Evolutionary conservation across 2,113 vertebrate genomes (phyloP).

Genomic region (Antechinus stuartii): DNA sequence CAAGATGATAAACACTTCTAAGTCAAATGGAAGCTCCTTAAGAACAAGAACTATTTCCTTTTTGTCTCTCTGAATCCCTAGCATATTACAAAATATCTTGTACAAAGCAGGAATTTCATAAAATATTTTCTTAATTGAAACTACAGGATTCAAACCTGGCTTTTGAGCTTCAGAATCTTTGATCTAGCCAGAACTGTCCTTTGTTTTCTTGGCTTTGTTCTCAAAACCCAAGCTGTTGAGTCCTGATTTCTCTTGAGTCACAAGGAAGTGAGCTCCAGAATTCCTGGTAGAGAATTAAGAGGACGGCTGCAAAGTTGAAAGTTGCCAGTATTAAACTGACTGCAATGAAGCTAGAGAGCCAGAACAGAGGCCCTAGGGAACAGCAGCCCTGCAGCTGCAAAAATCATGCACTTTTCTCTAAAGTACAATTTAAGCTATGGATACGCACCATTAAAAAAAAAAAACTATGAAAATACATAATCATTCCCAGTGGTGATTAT

Average conservation of each 20-base stretch:
- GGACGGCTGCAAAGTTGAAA: background rate
- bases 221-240: slow-evolving; percentile 2
- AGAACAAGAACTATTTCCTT: background rate
- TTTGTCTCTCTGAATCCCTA: background rate
- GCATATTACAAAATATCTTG: background rate
- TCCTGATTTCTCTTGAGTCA: slow-evolving; percentile 11
- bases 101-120: background rate
- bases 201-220: background rate
- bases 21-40: background rate
- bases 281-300: background rate
- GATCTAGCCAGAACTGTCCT: background rate
- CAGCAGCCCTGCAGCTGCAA: background rate
- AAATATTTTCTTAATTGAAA: background rate
- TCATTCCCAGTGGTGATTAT: slow-evolving; percentile 1
- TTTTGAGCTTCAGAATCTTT: background rate
- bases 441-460: background rate
- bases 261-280: background rate
- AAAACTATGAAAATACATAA: slow-evolving; percentile 15
- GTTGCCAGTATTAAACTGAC: background rate
- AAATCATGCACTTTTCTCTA: background rate
- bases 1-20: background rate
- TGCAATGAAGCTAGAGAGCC: background rate
- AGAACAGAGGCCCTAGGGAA: background rate
- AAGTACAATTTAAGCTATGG: background rate
- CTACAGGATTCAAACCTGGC: background rate